phyloP scores from a whole-genome alignment of 2,888 invertebrate genomes.

The Hermaeophaga mercurialis region DNA sequence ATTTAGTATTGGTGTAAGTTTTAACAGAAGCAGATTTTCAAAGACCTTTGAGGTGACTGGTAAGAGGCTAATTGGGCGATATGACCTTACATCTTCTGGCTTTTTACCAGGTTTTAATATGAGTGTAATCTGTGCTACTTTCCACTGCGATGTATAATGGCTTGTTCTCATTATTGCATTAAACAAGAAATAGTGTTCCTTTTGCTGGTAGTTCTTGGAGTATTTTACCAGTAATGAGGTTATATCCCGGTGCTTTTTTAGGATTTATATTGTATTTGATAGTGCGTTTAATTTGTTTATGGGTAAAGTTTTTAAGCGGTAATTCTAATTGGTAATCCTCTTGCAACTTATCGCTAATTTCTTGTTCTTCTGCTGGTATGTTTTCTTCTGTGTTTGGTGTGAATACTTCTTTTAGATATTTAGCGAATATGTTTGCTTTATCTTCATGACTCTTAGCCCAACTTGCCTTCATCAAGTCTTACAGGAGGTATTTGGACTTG shows the following conservation, averaged over 20 bases:
- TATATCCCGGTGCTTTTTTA: not conserved
- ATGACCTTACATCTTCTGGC: not conserved
- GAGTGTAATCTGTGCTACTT: not conserved
- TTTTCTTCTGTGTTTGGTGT: not conserved
- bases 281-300: not conserved
- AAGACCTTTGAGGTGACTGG: not conserved
- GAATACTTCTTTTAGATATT: not conserved
- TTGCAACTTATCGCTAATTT: not conserved
- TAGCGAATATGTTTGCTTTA: not conserved
- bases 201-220: not conserved
- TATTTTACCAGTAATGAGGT: not conserved
- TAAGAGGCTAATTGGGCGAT: not conserved
- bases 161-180: not conserved
- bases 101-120: not conserved
- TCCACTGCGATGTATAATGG: not conserved
- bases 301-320: not conserved
- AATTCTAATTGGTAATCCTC: not conserved
- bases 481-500: not conserved
- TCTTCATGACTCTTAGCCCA: not conserved
- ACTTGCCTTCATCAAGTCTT: not conserved
- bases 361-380: not conserved
- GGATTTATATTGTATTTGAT: not conserved
- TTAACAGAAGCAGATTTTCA: not conserved
- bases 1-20: not conserved
- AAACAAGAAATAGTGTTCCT: not conserved